phyloP scores from a whole-genome alignment of 1,140 invertebrate genomes.

The Cydia splendana region DNA sequence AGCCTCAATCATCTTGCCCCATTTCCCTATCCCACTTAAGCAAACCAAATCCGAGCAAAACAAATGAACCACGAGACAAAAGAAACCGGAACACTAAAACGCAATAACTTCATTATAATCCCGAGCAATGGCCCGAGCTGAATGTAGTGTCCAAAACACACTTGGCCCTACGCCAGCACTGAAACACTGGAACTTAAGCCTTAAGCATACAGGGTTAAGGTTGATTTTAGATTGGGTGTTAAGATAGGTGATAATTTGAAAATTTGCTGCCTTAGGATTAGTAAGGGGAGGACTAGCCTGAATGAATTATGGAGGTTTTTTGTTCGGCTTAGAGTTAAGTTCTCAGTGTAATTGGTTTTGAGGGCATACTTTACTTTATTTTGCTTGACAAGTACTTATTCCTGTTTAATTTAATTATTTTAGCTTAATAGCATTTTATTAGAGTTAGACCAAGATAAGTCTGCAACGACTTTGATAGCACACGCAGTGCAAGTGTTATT shows the following conservation, averaged over 20 bases:
- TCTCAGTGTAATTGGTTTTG: background rate
- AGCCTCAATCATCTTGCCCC: background rate
- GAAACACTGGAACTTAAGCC: background rate
- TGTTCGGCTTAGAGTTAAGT: background rate
- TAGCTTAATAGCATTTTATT: too few relatives aligned
- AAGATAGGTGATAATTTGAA: conserved; percentile 1
- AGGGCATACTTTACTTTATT: background rate
- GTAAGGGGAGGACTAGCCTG: background rate
- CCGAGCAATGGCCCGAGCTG: background rate
- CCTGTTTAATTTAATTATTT: background rate
- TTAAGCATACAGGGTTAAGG: background rate
- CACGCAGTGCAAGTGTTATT: too few relatives aligned
- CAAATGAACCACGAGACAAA: conserved; percentile 5
- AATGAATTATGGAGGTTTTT: conserved; percentile 5
- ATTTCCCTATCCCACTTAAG: background rate
- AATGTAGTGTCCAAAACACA: conserved; percentile 5
- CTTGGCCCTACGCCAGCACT: background rate
- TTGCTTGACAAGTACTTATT: background rate
- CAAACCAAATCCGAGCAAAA: background rate
- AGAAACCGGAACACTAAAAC: conserved; percentile 9
- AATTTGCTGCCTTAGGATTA: conserved; percentile 14
- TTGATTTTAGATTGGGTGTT: background rate
- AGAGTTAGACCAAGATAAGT: too few relatives aligned
- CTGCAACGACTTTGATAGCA: too few relatives aligned
- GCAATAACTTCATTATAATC: conserved; percentile 17